Evolutionary conservation across 1,140 invertebrate species (phyloP), one percentile per base, ranked within the genome.

Genomic region (Drosophila kikkawai): DNA sequence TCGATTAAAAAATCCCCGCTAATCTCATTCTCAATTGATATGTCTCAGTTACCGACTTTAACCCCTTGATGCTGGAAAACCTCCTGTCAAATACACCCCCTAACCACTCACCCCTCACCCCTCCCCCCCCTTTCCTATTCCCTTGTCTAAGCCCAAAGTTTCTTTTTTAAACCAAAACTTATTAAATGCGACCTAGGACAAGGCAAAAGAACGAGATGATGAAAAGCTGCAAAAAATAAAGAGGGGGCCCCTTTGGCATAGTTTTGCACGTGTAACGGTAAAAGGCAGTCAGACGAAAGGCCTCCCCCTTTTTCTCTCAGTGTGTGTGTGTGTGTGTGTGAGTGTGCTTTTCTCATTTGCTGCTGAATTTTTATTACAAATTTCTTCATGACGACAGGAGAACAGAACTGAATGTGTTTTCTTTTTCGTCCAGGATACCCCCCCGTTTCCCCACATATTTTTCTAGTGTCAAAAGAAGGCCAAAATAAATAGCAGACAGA

Each of bases 351-450:
- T 88, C 85, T 88, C 84, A 88, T 88, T 88, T 90, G 85, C 85
- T 90, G 75, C 64, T 90, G 85, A 88, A 88, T 88, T 88, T 88
- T 88, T 88, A 88, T 88, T 88, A 88, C 85, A 88, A 88, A 88
- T 88, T 88, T 88, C 85, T 84, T 88, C 85, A 79, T 79, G 85
- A 84, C 78, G 65, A 70, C 75, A 77, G 57, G 53, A 75, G 36
- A 32, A 39, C 34, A 19, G 29, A 9, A 29, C 39, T 53, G 50
- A 66, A 59, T 48, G 65, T 79, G 71, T 70, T 73, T 71, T 59
- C 34, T 22, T 53, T 26, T 61, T 60, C 50, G 15, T 19, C 37
- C 26, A 19, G 22, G 17, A 17, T 3, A 17, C 5, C 7, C 7
- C 7, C 29, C 26, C 47, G 29, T 68, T 66, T 39, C 17, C 12